A percentile compares a stretch with the other conserved stretches of the same genome.
Evolutionary conservation across 2,888 invertebrate genomes (phyloP).

Genomic region (Dynastes maya): DNA sequence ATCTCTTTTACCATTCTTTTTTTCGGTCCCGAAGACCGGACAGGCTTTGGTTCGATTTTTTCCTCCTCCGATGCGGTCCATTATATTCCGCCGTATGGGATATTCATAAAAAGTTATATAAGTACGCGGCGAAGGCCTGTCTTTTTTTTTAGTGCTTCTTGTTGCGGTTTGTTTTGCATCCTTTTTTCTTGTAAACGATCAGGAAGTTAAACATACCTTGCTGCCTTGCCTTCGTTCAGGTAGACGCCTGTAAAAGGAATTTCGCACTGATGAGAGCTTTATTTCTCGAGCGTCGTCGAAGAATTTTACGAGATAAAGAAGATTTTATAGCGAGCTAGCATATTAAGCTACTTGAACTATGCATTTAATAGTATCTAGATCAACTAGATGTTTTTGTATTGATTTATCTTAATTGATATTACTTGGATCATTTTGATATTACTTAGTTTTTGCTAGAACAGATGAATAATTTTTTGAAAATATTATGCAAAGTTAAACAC

Average conservation of each 20-base stretch:
- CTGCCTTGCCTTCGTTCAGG: neutral
- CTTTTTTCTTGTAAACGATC: neutral
- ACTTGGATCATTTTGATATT: no score
- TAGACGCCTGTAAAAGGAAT: neutral
- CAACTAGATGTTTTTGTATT: no score
- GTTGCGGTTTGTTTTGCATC: neutral
- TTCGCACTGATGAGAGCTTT: neutral
- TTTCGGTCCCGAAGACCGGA: neutral
- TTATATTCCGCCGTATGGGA: neutral
- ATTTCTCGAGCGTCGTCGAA: neutral
- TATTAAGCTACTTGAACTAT: no score
- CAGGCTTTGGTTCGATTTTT: neutral
- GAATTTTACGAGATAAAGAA: neutral
- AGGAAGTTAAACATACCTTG: neutral
- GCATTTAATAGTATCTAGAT: no score
- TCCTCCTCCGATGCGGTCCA: neutral
- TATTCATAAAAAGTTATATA: slow-evolving; percentile 17
- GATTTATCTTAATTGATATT: no score
- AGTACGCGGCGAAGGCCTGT: slow-evolving; percentile 5
- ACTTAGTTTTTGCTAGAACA: no score
- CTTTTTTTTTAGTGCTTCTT: neutral
- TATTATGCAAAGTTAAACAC: no score
- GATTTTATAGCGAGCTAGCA: neutral
- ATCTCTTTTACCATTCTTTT: slow-evolving; percentile 24
- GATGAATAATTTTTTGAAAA: no score